These are phyloP conservation scores for Semnornis frantzii DNA, from an alignment of 2,113 vertebrate genomes.

Conservation along the genomic window DNA sequence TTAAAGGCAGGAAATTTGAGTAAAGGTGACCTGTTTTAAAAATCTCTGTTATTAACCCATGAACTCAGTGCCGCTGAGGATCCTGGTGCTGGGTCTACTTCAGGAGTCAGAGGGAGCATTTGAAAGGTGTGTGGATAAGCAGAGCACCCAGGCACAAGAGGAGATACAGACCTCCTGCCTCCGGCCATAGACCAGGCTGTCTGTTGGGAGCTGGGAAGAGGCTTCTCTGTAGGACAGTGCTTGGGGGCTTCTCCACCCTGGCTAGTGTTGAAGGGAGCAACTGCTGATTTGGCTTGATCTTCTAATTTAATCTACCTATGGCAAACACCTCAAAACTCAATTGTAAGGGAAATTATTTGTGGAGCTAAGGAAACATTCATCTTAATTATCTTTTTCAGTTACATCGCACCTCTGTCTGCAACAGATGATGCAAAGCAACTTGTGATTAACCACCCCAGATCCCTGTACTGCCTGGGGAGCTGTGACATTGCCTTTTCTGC, in stretches of 20 bases:
- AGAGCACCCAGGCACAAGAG: too few relatives aligned
- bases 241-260: rapidly evolving
- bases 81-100: neutral
- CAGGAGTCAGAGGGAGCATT: neutral
- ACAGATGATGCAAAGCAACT: rapidly evolving
- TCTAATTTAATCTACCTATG: neutral
- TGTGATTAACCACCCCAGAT: neutral
- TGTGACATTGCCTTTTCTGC: neutral
- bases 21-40: neutral
- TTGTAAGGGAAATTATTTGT: neutral
- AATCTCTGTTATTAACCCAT: neutral
- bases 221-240: neutral
- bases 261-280: neutral
- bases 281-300: rapidly evolving
- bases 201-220: neutral
- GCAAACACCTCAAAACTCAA: neutral
- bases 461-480: neutral
- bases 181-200: rapidly evolving
- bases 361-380: neutral
- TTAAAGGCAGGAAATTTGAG: neutral
- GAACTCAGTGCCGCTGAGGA: neutral
- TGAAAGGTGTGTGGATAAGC: neutral
- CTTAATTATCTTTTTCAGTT: neutral
- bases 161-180: neutral
- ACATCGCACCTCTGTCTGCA: neutral